Evolutionary conservation across 2,888 invertebrate species (phyloP).

Genomic region (Limnephilus auricula): DNA sequence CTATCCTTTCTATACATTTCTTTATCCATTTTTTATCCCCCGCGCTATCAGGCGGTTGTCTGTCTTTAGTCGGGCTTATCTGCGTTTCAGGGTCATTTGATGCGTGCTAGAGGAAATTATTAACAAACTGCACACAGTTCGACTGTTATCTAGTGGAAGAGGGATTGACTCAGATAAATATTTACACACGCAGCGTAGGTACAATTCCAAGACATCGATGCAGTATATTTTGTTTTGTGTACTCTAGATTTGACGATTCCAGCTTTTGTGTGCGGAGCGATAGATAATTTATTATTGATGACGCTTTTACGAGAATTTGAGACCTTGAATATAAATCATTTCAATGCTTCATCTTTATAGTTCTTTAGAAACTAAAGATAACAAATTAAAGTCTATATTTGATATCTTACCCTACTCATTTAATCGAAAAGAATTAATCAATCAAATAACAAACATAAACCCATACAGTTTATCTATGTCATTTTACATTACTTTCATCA

Average conservation of each 20-base stretch:
- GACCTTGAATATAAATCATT: not conserved
- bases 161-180: conserved; percentile 41
- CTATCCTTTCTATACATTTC: conserved; percentile 69
- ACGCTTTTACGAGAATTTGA: conserved; percentile 5
- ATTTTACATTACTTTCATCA: not conserved
- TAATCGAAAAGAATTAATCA: not conserved
- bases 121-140: conserved; percentile 61
- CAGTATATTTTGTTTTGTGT: conserved; percentile 10
- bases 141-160: conserved; percentile 16
- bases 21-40: conserved; percentile 67
- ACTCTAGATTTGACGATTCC: conserved; percentile 9
- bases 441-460: not conserved
- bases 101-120: conserved; percentile 65
- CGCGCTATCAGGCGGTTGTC: conserved; percentile 63
- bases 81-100: conserved; percentile 66
- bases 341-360: not conserved
- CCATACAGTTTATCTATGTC: not conserved
- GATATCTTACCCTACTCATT: not conserved
- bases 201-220: conserved; percentile 37
- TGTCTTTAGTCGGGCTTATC: conserved; percentile 65
- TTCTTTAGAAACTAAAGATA: not conserved
- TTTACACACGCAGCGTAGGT: conserved; percentile 32
- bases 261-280: conserved; percentile 19
- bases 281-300: conserved; percentile 25
- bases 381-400: not conserved